Conservation (phyloP, 2,888 invertebrate species). For the Drosophila multiciliata region DNA sequence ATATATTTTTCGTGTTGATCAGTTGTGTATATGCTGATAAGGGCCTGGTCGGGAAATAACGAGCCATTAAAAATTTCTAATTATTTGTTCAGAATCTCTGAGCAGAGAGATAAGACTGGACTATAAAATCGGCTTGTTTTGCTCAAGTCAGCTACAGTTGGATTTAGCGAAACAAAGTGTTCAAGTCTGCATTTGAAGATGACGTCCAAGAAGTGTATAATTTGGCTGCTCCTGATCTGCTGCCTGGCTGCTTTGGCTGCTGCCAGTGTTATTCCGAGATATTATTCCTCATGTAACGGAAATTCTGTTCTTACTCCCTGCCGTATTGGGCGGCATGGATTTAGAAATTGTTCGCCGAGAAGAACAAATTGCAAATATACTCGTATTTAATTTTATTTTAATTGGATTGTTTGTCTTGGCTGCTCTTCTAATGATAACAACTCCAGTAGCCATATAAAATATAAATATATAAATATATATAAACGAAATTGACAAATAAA, state of each 20-base stretch:
- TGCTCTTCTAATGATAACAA: too few relatives aligned
- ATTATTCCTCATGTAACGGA: too few relatives aligned
- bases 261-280: background rate
- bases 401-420: too few relatives aligned
- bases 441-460: too few relatives aligned
- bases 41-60: background rate
- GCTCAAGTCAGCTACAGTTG: slow-evolving; percentile 19
- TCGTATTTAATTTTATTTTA: too few relatives aligned
- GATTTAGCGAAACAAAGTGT: slow-evolving; percentile 14
- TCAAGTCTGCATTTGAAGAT: slow-evolving; percentile 32
- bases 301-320: too few relatives aligned
- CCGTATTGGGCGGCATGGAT: too few relatives aligned
- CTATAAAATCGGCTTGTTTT: slow-evolving; percentile 29
- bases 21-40: slow-evolving; percentile 11
- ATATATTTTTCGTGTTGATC: too few relatives aligned
- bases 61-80: slow-evolving; percentile 7
- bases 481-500: too few relatives aligned
- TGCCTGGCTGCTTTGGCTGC: slow-evolving; percentile 29
- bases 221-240: slow-evolving; percentile 41
- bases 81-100: background rate
- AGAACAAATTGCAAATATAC: too few relatives aligned
- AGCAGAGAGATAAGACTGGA: background rate
- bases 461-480: too few relatives aligned
- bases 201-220: slow-evolving; percentile 37
- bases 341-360: too few relatives aligned